Base-by-base conservation (phyloP, 2,113 vertebrate species). In the Eretmochelys imbricata region DNA sequence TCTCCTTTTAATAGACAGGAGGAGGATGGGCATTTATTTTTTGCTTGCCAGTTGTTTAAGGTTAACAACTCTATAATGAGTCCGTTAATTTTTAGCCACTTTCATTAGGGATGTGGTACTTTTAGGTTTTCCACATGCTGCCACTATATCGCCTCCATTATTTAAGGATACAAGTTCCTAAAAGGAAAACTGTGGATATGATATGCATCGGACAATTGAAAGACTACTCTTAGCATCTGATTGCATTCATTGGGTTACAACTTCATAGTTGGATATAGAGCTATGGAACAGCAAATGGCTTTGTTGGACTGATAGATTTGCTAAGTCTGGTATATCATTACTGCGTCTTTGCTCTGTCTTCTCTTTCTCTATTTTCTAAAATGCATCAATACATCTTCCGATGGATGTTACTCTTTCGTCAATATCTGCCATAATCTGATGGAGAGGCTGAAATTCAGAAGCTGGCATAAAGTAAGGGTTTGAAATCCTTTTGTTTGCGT, bases 151-250 rank as follows among this genome's bases (percentile, higher is more conserved):
- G 93, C 29, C 82, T 91, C 13, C 20, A 85, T 4, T 29, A 69
- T 59, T 46, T 95, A 85, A 92, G 85, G 80, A 76, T 59, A 79
- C 16, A 35, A 88, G 81, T 91, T 90, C 87, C 84, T 92, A n/a
- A 89, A 94, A 54, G 79, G 76, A 92, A 84, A 88, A 92, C 92
- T 94, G 24, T 78, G 24, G 75, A 14, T 13, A 91, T 85, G 88
- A 94, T 95, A 88, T 94, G 88, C 0, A 2, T 82, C 62, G 94
- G 95, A 42, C 89, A 96, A 93, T 87, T 93, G 93, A 92, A 93
- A 89, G 85, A 93, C 82, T 92, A 88, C 90, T 96, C 81, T 96
- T 89, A 95, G 31, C n/a, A 55, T 42, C 85, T 91, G 48, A 16
- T n/a, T 72, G 65, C 17, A 19, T 93, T 92, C 59, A 31, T 22